Evolutionary conservation across 1,140 invertebrate genomes (phyloP).

Genomic region (Euwallacea similis): DNA sequence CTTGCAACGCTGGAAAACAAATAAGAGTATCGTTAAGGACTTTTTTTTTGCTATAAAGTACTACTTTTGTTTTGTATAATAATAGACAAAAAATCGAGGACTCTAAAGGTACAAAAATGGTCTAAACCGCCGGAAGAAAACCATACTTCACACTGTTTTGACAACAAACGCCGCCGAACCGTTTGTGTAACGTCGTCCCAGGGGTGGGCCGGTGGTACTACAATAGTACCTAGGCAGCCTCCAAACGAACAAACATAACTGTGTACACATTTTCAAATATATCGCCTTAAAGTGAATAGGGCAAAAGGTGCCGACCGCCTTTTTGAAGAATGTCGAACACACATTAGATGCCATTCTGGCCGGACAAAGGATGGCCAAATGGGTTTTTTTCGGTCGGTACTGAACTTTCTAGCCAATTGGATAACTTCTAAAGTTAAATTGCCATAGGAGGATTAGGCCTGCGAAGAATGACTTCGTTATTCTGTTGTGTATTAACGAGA

Average conservation of each 20-base stretch:
- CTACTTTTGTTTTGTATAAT: too few species aligned
- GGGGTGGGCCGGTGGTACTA: slow-evolving; percentile 42
- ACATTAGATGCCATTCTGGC: slow-evolving; percentile 24
- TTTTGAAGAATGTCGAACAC: slow-evolving; percentile 29
- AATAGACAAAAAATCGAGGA: not conserved
- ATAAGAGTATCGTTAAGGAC: not conserved
- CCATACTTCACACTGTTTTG: slow-evolving; percentile 43
- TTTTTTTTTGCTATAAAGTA: not conserved
- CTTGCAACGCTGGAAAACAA: slow-evolving; percentile 81
- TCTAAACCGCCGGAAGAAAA: slow-evolving; percentile 38
- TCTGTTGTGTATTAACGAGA: not conserved
- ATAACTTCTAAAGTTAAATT: slow-evolving; percentile 28
- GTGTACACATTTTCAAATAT: slow-evolving; percentile 50
- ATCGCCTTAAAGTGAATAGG: slow-evolving; percentile 46
- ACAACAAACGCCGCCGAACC: slow-evolving; percentile 45
- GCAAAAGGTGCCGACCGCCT: slow-evolving; percentile 43
- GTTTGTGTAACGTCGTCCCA: slow-evolving; percentile 41
- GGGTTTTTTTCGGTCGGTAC: slow-evolving; percentile 19
- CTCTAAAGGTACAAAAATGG: not conserved
- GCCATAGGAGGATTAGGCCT: not conserved
- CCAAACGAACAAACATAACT: slow-evolving; percentile 46
- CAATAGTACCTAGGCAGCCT: slow-evolving; percentile 40
- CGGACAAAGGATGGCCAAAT: slow-evolving; percentile 19
- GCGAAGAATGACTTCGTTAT: too few species aligned
- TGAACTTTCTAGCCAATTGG: slow-evolving; percentile 33